Evolutionary conservation across 2,888 invertebrate genomes (phyloP).

Genomic region (Drosophila pullipes): DNA sequence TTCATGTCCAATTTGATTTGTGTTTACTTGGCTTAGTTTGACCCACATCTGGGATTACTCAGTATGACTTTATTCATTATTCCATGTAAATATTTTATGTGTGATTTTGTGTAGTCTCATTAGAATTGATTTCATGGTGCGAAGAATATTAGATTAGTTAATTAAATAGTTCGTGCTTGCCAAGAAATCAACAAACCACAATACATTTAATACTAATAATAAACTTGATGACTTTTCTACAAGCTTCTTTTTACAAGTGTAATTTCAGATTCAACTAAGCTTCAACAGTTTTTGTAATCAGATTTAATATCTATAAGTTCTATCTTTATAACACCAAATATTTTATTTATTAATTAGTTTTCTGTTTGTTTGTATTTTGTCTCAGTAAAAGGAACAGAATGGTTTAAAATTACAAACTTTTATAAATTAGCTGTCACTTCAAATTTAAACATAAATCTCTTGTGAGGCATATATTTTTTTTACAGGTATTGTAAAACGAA

Average conservation of each 20-base stretch:
- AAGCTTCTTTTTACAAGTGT: neutral
- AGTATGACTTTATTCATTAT: constrained; percentile 2
- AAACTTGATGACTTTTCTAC: neutral
- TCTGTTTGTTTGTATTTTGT: neutral
- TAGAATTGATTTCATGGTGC: neutral
- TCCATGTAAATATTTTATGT: constrained; percentile 1
- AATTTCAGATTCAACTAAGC: neutral
- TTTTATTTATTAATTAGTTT: no score
- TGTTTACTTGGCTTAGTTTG: constrained; percentile 51
- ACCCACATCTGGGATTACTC: constrained; percentile 52
- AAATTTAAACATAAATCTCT: neutral
- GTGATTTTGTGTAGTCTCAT: neutral
- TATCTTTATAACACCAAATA: neutral
- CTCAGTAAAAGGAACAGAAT: neutral
- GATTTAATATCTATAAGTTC: neutral
- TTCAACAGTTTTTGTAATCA: neutral
- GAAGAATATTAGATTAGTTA: neutral
- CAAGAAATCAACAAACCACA: constrained; percentile 1
- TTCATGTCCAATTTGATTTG: constrained; percentile 53
- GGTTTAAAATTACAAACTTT: neutral
- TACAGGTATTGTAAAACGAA: neutral
- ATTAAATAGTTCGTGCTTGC: neutral
- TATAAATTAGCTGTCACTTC: neutral
- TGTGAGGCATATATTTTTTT: neutral
- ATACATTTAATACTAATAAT: neutral